Conservation (phyloP, 2,797 vertebrate species). For the Psittacula echo region DNA sequence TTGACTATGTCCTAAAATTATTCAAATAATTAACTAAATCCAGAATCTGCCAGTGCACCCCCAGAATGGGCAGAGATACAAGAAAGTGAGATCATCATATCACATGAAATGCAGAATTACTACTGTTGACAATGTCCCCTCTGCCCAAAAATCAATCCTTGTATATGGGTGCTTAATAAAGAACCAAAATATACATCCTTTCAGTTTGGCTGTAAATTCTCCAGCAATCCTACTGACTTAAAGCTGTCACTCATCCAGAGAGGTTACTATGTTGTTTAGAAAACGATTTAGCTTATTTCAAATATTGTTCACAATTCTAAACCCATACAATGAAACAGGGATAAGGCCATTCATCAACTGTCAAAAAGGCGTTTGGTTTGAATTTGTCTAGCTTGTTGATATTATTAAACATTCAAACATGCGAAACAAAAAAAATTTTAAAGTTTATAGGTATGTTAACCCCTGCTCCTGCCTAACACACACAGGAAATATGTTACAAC, state of each 20-base stretch:
- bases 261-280: not conserved
- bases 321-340: not conserved
- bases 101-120: not conserved
- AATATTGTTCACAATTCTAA: not conserved
- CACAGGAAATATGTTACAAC: not conserved
- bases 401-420: not conserved
- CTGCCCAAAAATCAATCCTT: not conserved
- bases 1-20: not conserved
- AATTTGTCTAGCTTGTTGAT: not conserved
- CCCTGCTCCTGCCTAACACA: not conserved
- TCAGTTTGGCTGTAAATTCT: not conserved
- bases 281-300: not conserved
- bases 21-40: not conserved
- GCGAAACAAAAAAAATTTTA: not conserved
- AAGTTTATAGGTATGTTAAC: not conserved
- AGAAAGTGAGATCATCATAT: not conserved
- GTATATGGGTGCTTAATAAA: not conserved
- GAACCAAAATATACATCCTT: conserved; percentile 41
- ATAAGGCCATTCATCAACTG: not conserved
- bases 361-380: not conserved
- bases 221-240: not conserved
- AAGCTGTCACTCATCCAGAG: conserved; percentile 30
- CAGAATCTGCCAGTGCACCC: not conserved
- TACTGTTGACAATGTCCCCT: not conserved
- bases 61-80: not conserved